Evolutionary conservation across 2,113 vertebrate species (phyloP).

Genomic region (Bostrychus sinensis): DNA sequence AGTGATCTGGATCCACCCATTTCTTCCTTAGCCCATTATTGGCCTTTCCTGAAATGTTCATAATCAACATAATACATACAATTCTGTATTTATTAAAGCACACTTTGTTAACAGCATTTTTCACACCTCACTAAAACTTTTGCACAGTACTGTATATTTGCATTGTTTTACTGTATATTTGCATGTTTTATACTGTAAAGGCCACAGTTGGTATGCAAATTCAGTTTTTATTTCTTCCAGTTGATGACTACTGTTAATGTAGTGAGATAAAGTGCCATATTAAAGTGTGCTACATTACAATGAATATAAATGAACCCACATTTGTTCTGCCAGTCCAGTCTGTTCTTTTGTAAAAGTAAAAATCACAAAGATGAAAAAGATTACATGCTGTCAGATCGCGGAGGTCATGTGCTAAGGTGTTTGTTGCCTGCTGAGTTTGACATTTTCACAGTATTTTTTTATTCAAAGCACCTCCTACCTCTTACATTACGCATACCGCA

Average conservation of each 20-base stretch:
- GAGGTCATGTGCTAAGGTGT: constrained; percentile 24
- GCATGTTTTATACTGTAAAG: not conserved
- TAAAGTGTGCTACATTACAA: not conserved
- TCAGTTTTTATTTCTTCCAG: constrained; percentile 1
- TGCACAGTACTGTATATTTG: not conserved
- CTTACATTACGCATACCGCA: constrained; percentile 36
- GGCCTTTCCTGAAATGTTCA: too few species aligned
- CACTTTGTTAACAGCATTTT: too few species aligned
- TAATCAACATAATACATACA: too few species aligned
- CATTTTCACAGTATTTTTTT: constrained; percentile 47
- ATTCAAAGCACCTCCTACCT: constrained; percentile 44
- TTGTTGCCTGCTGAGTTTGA: constrained; percentile 41
- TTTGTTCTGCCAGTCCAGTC: not conserved
- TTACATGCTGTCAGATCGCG: constrained; percentile 15
- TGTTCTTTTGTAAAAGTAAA: not conserved
- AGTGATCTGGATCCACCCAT: too few species aligned
- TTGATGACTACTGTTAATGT: not conserved
- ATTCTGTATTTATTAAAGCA: too few species aligned
- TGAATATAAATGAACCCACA: not conserved
- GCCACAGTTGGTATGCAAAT: not conserved
- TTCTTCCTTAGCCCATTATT: too few species aligned
- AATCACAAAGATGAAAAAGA: not conserved
- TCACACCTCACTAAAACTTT: too few species aligned
- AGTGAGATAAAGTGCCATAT: not conserved
- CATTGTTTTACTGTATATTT: not conserved